Evolutionary conservation across 2,113 vertebrate genomes (phyloP).

Genomic region (Numida meleagris): DNA sequence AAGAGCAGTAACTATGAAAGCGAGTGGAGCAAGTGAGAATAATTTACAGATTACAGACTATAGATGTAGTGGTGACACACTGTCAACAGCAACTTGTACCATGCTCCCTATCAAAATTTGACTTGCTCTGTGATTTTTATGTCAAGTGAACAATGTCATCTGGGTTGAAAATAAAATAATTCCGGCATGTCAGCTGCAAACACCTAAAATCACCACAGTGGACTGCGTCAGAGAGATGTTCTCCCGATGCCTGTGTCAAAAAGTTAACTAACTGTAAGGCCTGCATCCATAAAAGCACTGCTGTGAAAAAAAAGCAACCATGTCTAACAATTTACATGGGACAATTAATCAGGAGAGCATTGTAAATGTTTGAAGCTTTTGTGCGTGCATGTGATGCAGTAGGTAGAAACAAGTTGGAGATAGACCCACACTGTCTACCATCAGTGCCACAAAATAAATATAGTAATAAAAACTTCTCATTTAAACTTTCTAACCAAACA

Average conservation of each 20-base stretch:
- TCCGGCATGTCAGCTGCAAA: not conserved
- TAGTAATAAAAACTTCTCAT: not conserved
- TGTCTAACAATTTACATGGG: accelerated
- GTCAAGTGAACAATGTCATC: not conserved
- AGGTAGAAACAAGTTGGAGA: not conserved
- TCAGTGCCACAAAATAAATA: not conserved
- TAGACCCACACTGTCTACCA: not conserved
- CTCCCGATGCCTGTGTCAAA: not conserved
- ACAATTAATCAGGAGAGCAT: not conserved
- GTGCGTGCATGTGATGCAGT: not conserved
- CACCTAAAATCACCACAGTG: not conserved
- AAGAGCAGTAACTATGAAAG: not conserved
- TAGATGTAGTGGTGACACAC: not conserved
- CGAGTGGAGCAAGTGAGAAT: not conserved
- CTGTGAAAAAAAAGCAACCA: not conserved
- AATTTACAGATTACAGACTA: not conserved
- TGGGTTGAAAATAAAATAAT: constrained; percentile 9
- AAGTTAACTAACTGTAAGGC: not conserved
- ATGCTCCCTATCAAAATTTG: not conserved
- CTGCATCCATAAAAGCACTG: not conserved
- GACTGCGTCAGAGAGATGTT: not conserved
- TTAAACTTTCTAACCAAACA: not conserved
- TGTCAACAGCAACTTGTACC: not conserved
- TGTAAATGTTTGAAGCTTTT: not conserved
- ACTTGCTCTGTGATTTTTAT: not conserved